Percentiles rank a stretch among this genome's conserved stretches.
Evolutionary conservation across 1,140 invertebrate genomes (phyloP).

Genomic region (Parasteatoda tepidariorum): DNA sequence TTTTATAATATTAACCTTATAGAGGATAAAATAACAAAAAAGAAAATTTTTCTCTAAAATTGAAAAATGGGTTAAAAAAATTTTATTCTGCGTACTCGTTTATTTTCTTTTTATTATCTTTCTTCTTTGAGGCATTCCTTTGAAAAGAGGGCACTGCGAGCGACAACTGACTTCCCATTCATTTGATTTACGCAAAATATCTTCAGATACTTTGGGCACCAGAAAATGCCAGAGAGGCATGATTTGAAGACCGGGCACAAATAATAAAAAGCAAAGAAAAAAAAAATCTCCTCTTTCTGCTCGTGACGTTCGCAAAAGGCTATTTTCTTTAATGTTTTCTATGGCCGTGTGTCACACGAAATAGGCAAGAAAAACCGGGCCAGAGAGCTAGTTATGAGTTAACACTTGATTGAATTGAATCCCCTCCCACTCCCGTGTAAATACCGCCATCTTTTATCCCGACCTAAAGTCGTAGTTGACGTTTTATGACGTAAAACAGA

Average conservation of each 20-base stretch:
- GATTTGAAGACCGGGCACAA: constrained; percentile 51
- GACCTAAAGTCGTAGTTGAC: constrained; percentile 59
- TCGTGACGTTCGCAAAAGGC: constrained; percentile 43
- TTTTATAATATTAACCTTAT: too few relatives aligned
- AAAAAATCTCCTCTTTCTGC: constrained; percentile 12
- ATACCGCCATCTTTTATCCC: constrained; percentile 58
- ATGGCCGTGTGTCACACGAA: constrained; percentile 48
- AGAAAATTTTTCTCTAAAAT: too few relatives aligned
- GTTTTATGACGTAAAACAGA: constrained; percentile 58
- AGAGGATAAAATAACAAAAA: too few relatives aligned
- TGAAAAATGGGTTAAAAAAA: too few relatives aligned
- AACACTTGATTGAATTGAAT: constrained; percentile 61
- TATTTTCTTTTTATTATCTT: too few relatives aligned
- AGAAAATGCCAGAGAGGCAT: constrained; percentile 52
- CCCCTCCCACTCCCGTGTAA: constrained; percentile 51
- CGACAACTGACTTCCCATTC: constrained; percentile 51
- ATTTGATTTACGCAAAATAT: constrained; percentile 61
- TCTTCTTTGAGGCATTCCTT: too few relatives aligned
- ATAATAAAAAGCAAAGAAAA: constrained; percentile 51
- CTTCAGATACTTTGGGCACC: constrained; percentile 53
- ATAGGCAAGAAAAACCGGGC: constrained; percentile 33
- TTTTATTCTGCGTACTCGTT: too few relatives aligned
- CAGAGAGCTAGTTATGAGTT: constrained; percentile 54
- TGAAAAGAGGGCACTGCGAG: constrained; percentile 19
- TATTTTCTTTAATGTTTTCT: constrained; percentile 56